Base-by-base conservation (phyloP, 1,140 invertebrate genomes). In the Calliphora vicina region DNA sequence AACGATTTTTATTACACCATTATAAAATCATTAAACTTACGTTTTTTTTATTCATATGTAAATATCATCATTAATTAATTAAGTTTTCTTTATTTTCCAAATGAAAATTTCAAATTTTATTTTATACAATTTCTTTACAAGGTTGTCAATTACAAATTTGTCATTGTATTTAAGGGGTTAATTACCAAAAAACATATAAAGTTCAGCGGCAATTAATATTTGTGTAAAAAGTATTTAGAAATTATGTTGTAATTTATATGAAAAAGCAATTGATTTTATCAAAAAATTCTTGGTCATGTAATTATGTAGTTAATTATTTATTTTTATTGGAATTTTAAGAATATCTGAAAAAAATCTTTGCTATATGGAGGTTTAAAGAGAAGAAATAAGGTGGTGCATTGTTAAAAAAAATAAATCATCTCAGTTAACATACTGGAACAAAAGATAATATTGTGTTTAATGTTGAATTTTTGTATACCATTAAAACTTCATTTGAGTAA, bases 301-400 rank as follows among this genome's bases (percentile, higher is more conserved):
- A 8, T 35, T 13, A n/a, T 35, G 17, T 74, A 74, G 13, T 74
- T 17, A 17, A 74, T 74, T 74, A 74, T 74, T 74, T 74, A 74
- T 74, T 74, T 74, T 74, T 74, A 74, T 74, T 42, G 25, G 71
- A 74, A 74, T 74, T 29, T 6, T 12, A 35, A 74, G 27, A 15
- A 35, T 4, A 27, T 35, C 1, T 50, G 12, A 12, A 50, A 50
- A n/a, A 50, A 50, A 50, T 50, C 45, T 17, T 50, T 50, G 12
- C 10, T 50, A 50, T 13, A 50, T 15, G 12, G 45, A 13, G 45
- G 42, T 6, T 43, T 50, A 17, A 10, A 35, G 35, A 6, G 10
- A 6, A 35, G 35, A 35, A 35, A 35, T n/a, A 35, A 5, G 35
- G 1, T 5, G 35, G 35, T 35, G 10, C 5, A 35, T 35, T 35